phyloP scores from a whole-genome alignment of 2,113 vertebrate genomes.

The Paramormyrops kingsleyae region DNA sequence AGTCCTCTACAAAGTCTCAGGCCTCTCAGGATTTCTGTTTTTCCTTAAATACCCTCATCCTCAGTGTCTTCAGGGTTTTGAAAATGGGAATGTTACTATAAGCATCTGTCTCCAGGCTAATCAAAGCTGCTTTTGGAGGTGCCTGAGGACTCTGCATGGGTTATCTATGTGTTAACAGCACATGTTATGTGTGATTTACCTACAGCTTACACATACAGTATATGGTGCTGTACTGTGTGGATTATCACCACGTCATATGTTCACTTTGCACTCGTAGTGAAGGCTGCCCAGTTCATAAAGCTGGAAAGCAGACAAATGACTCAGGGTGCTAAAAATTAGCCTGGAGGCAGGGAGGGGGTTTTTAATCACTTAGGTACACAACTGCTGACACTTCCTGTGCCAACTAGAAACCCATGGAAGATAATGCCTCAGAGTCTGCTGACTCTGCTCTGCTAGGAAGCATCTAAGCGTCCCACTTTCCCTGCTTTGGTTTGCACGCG shows the following conservation, averaged over 20 bases:
- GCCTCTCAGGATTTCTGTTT: not conserved
- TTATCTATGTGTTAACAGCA: not conserved
- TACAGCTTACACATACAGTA: not conserved
- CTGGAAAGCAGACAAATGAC: not conserved
- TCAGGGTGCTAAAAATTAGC: not conserved
- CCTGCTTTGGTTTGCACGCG: not conserved
- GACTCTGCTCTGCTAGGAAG: not conserved
- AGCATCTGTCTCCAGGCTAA: not conserved
- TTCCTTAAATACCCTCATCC: not conserved
- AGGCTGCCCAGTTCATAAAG: not conserved
- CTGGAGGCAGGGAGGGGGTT: not conserved
- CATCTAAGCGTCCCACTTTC: not conserved
- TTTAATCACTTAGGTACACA: not conserved
- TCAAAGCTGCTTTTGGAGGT: not conserved
- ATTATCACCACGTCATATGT: not conserved
- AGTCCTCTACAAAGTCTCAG: not conserved
- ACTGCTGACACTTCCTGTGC: not conserved
- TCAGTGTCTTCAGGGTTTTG: not conserved
- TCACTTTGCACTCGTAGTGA: not conserved
- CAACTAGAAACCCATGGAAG: not conserved
- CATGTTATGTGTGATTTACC: not conserved
- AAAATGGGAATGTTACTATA: not conserved
- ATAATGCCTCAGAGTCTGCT: not conserved
- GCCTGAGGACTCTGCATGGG: not conserved
- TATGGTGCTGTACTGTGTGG: not conserved